Percentiles rank a stretch among this genome's conserved stretches.
phyloP scores from a whole-genome alignment of 92 coral and sea anemone genomes.

The Paragorgia papillata region DNA sequence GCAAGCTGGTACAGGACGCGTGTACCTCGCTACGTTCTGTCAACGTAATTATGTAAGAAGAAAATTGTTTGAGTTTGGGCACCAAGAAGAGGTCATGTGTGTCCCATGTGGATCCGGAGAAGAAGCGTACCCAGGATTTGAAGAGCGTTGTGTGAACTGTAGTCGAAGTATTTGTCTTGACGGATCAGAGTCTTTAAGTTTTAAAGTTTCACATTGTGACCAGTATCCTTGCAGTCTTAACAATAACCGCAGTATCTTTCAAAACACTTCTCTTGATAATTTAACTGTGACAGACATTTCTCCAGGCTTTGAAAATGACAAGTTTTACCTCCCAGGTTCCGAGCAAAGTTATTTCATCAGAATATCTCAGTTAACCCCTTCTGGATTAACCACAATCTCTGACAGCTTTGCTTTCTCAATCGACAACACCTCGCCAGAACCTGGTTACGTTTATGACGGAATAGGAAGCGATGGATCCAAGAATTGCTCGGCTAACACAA shows the following conservation, averaged over 20 bases:
- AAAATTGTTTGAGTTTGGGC: conserved; percentile 55
- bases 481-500: conserved; percentile 86
- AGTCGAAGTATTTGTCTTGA: conserved; percentile 25
- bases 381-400: conserved; percentile 62
- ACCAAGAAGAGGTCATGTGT: conserved; percentile 60
- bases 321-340: conserved; percentile 25
- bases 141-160: conserved; percentile 63
- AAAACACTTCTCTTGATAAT: conserved; percentile 21
- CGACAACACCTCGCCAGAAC: conserved; percentile 84
- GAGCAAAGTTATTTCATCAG: conserved; percentile 42
- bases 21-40: conserved; percentile 78
- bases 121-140: conserved; percentile 84
- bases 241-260: conserved; percentile 1
- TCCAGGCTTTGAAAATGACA: conserved; percentile 21
- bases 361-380: conserved; percentile 72
- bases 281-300: conserved; percentile 29
- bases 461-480: conserved; percentile 76
- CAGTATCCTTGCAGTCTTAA: conserved; percentile 19
- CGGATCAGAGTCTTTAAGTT: background rate
- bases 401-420: conserved; percentile 81
- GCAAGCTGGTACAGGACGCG: conserved; percentile 80
- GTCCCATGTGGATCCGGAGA: conserved; percentile 74
- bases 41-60: conserved; percentile 68
- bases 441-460: conserved; percentile 90
- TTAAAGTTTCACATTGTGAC: conserved; percentile 40